Base-by-base conservation (phyloP, 2,113 vertebrate genomes). In the Neomonachus schauinslandi region DNA sequence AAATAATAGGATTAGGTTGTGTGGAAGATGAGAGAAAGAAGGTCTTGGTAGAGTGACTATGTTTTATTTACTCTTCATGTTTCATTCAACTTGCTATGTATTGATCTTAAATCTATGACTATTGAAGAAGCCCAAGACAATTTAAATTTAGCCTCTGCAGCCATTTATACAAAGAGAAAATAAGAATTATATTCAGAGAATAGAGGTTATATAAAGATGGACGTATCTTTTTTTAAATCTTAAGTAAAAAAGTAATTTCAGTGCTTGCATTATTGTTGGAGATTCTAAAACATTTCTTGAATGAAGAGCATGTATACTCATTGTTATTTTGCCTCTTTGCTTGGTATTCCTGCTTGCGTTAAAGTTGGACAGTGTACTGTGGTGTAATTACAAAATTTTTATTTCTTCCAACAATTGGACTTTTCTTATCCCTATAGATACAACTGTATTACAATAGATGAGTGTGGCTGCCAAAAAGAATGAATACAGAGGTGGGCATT, bases 101-200 rank as follows among this genome's bases (percentile, higher is more conserved):
- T 55, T 90, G 90, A 74, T 96, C 63, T 88, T 74, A 77, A 94
- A 28, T 79, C 81, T 97, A 0, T 85, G 84, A 79, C 77, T 85
- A 59, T 90, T 95, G 55, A 88, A 95, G 88, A 97, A 93, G 36
- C 67, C 81, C 84, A 6, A 77, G 94, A 87, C 49, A 82, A 74
- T 80, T 93, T 89, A 65, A 96, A 95, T 89, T 96, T 95, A 83
- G 39, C 89, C 55, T 93, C 67, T 94, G 72, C 69, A 95, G 86
- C 53, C 81, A 79, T 79, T 96, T 94, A 55, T 65, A 46, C 72
- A 87, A 51, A 86, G 71, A 97, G 53, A 95, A 95, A 65, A 72
- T 89, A 96, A 94, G 51, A 51, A 86, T 95, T 93, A 18, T 76
- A 86, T 65, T 94, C 24, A 81, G 76, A 94, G 69, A 88, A 72